Evolutionary conservation across 37 sponge, comb jelly and placozoan genomes (phyloP).

Genomic region (Beroe ovata): DNA sequence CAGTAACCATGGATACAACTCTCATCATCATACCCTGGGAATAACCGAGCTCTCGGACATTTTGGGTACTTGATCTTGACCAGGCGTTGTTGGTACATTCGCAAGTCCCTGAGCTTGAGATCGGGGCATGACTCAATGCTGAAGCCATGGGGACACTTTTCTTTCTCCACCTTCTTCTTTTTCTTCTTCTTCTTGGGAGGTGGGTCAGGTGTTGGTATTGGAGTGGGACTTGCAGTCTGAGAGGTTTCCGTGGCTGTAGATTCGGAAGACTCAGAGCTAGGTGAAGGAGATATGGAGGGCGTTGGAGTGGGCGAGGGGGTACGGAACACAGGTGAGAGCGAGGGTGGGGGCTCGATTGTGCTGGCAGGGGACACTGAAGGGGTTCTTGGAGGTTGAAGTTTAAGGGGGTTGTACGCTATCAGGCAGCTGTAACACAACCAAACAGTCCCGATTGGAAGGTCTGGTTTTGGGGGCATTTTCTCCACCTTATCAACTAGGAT

Average conservation of each 20-base stretch:
- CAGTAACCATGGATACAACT: neutral
- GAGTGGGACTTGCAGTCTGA: neutral
- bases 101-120: neutral
- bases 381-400: neutral
- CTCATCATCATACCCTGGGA: neutral
- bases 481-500: neutral
- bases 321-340: neutral
- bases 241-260: no score
- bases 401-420: neutral
- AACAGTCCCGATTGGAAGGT: neutral
- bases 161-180: neutral
- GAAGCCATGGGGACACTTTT: neutral
- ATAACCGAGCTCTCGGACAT: neutral
- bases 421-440: neutral
- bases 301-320: neutral
- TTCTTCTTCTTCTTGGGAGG: neutral
- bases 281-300: neutral
- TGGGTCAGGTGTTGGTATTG: neutral
- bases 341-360: neutral
- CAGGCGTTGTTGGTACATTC: neutral
- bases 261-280: no score
- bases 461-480: neutral
- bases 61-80: neutral
- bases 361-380: neutral
- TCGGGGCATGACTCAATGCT: neutral